Evolutionary conservation across 2,113 vertebrate genomes (phyloP).

Genomic region (Nothocercus nigrocapillus): DNA sequence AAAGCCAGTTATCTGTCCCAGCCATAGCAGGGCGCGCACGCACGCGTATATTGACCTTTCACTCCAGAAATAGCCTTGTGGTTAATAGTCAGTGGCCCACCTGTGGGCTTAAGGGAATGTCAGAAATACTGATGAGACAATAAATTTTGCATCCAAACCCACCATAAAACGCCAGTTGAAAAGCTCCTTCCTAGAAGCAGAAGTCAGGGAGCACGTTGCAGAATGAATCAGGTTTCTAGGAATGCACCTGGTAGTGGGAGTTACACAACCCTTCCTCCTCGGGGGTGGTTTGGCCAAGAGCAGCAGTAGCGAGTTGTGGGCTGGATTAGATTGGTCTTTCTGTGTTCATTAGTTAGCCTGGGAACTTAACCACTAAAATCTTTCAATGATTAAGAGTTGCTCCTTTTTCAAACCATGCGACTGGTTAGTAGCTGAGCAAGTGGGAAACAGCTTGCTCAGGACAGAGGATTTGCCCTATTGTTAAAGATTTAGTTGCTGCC

Average conservation of each 20-base stretch:
- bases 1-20: background rate
- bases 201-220: background rate
- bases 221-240: background rate
- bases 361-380: background rate
- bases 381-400: background rate
- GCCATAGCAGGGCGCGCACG: background rate
- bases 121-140: background rate
- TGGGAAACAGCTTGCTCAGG: rapidly evolving
- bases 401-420: background rate
- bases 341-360: background rate
- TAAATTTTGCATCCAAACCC: background rate
- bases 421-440: background rate
- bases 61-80: conserved; percentile 26
- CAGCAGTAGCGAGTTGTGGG: background rate
- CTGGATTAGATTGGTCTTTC: background rate
- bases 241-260: background rate
- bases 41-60: background rate
- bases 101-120: background rate
- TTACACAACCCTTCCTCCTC: background rate
- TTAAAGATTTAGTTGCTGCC: background rate
- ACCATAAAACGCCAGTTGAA: background rate
- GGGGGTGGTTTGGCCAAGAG: background rate
- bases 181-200: background rate
- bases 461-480: background rate
- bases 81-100: background rate